A percentile compares a stretch with the other conserved stretches of the same genome.
These are phyloP conservation scores for Portevinia maculata DNA, from an alignment of 2,888 invertebrate genomes.

Conservation along the genomic window DNA sequence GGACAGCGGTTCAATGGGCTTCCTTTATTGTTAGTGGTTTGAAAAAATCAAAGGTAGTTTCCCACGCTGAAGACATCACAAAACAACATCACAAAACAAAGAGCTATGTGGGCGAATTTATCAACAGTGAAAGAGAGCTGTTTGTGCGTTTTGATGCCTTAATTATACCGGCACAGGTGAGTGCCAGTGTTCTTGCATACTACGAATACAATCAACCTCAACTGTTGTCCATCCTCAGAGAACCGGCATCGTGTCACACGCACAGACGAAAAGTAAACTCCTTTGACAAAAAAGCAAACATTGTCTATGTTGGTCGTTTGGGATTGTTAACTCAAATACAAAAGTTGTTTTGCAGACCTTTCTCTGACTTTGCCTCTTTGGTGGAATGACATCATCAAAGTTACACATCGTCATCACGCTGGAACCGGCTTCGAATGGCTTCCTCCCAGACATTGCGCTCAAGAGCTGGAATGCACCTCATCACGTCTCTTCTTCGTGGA, in stretches of 20 bases:
- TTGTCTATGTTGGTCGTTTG: slow-evolving; percentile 9
- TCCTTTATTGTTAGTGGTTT: slow-evolving; percentile 1
- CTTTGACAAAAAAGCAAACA: slow-evolving; percentile 15
- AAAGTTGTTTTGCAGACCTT: slow-evolving; percentile 27
- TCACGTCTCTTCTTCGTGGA: slow-evolving; percentile 21
- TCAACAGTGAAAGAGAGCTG: neutral
- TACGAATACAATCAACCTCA: neutral
- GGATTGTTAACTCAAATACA: slow-evolving; percentile 40
- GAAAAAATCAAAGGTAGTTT: slow-evolving; percentile 14
- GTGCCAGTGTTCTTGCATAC: slow-evolving; percentile 53
- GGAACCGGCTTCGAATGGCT: slow-evolving; percentile 40
- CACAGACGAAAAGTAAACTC: slow-evolving; percentile 35
- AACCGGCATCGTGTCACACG: slow-evolving; percentile 2
- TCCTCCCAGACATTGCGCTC: slow-evolving; percentile 4
- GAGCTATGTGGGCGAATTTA: slow-evolving; percentile 44
- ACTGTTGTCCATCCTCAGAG: slow-evolving; percentile 51
- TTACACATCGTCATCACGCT: slow-evolving; percentile 10
- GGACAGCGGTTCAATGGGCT: slow-evolving; percentile 40
- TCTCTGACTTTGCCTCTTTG: neutral
- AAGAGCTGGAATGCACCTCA: slow-evolving; percentile 26
- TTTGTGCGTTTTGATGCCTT: slow-evolving; percentile 2
- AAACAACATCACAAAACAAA: neutral
- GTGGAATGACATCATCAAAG: slow-evolving; percentile 63
- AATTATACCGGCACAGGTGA: slow-evolving; percentile 20
- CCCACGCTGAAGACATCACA: slow-evolving; percentile 26